Base-by-base conservation (phyloP, 2,888 invertebrate genomes). In the Dolichopus griseipennis region DNA sequence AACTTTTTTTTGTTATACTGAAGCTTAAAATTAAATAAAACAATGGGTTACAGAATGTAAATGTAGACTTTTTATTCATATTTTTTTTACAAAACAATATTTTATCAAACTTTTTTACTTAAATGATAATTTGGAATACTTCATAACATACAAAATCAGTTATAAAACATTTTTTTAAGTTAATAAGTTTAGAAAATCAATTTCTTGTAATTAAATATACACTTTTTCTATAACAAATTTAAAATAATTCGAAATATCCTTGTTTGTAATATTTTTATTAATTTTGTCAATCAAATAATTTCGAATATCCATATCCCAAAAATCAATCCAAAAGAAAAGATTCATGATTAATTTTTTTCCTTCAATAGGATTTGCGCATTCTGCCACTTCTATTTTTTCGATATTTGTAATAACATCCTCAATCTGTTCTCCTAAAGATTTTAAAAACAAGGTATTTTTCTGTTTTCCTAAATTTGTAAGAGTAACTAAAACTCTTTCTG, bases 381-480 rank as follows among this genome's bases (percentile, higher is more conserved):
- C 84, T 27, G 78, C 75, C 69, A 81, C 72, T 65, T 78, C 76
- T 10, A 80, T 74, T 8, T 71, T 71, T 63, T 73, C 71, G 21
- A 81, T 68, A 69, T 79, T 77, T 22, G 70, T 75, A n/a, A 88
- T 77, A 62, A 88, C 84, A 18, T 77, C 73, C 0, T 76, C 70
- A 12, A 85, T 74, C 65, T 83, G 81, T 0, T 81, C 77, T 63
- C 81, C 79, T 1, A 88, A 75, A 0, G 84, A 81, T 8, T 76
- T 71, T 72, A 86, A 82, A 70, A 88, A 87, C 15, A 79, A 76
- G 20, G 68, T 70, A 74, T 85, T 86, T 71, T 83, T 84, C 67
- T 84, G 83, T 66, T 85, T 83, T 22, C 86, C 85, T 75, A 89
- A 83, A 71, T 83, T 82, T 20, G 85, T 83, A 70, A 89, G 79